phyloP scores from a whole-genome alignment of 2,113 vertebrate species.

The Salvator merianae region DNA sequence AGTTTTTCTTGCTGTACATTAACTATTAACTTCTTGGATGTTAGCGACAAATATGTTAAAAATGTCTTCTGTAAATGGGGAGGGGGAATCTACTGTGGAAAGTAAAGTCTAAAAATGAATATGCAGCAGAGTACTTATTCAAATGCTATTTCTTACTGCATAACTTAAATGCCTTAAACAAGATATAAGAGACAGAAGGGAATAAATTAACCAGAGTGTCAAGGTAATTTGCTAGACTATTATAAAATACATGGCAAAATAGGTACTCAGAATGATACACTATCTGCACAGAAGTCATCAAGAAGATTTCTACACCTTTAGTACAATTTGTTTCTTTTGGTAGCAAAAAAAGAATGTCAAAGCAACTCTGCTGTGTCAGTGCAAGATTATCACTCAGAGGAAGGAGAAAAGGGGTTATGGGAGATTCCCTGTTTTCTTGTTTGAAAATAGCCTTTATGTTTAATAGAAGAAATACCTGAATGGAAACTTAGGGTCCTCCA shows the following conservation, averaged over 20 bases:
- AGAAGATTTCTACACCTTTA: not conserved
- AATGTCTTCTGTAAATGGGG: not conserved
- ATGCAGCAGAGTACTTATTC: constrained; percentile 1
- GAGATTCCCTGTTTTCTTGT: not conserved
- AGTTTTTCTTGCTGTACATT: not conserved
- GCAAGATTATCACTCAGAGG: not conserved
- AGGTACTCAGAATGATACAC: constrained; percentile 23
- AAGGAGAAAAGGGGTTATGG: too few species aligned
- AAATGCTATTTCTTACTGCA: constrained; percentile 9
- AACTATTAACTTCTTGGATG: not conserved
- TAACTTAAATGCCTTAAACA: not conserved
- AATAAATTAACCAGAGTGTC: constrained; percentile 31
- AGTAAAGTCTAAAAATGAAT: constrained; percentile 38
- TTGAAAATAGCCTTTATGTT: not conserved
- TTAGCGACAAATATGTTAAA: not conserved
- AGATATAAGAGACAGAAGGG: not conserved
- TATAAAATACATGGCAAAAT: constrained; percentile 23
- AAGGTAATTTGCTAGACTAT: constrained; percentile 31
- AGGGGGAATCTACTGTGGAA: not conserved
- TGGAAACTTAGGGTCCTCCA: too few species aligned
- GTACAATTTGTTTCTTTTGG: not conserved
- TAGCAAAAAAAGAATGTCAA: not conserved
- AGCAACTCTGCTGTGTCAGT: constrained; percentile 12
- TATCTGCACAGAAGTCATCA: constrained; percentile 14
- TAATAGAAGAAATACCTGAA: not conserved